A percentile compares a stretch with the other conserved stretches of the same genome.
phyloP scores from a whole-genome alignment of 2,888 invertebrate species.

The Drosophila conformis region DNA sequence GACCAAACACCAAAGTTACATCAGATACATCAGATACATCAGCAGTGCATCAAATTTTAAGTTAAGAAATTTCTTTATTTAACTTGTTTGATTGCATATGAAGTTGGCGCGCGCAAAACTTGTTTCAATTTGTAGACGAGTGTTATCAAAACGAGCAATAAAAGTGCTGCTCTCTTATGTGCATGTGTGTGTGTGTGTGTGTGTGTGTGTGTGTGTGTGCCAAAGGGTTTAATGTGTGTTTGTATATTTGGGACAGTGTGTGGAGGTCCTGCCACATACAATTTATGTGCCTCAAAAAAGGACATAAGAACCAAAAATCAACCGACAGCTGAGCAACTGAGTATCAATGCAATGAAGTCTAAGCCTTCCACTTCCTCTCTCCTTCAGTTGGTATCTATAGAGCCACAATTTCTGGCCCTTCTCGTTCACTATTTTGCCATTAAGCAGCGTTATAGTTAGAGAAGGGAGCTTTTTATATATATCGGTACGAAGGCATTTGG shows the following conservation, averaged over 20 bases:
- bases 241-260: conserved; percentile 13
- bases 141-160: conserved; percentile 55
- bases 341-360: conserved; percentile 67
- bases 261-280: conserved; percentile 57
- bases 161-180: conserved; percentile 44
- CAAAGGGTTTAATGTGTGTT: conserved; percentile 56
- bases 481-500: not conserved
- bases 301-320: conserved; percentile 63
- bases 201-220: conserved; percentile 19
- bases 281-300: conserved; percentile 72
- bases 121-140: conserved; percentile 9
- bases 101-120: not conserved
- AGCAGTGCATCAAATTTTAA: not conserved
- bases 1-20: not conserved
- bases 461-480: conserved; percentile 13
- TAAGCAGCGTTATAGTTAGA: conserved; percentile 11
- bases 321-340: conserved; percentile 61
- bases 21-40: too few relatives aligned
- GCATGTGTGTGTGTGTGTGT: conserved; percentile 22
- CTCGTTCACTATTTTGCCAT: not conserved
- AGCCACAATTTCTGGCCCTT: not conserved
- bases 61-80: not conserved
- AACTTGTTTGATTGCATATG: not conserved
- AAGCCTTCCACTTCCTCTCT: conserved; percentile 3
- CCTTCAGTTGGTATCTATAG: not conserved